Conservation (phyloP, 2,888 invertebrate genomes). For the Orgyia antiqua region DNA sequence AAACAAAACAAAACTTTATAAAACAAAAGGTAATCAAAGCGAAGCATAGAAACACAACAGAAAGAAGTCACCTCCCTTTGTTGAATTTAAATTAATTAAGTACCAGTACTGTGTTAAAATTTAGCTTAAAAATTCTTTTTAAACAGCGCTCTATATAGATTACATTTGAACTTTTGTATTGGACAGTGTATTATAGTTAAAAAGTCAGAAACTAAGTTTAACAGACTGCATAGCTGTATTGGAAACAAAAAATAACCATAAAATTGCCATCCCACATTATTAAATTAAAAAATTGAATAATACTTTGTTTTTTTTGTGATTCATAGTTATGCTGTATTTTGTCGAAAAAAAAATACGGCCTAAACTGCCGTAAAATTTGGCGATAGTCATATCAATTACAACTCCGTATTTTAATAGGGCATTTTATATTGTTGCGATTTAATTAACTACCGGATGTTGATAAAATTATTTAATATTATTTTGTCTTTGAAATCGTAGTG, state of each 20-base stretch:
- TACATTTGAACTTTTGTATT: constrained; percentile 10
- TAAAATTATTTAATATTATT: constrained; percentile 1
- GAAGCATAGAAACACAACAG: constrained; percentile 7
- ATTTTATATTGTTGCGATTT: constrained; percentile 8
- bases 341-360: too few species aligned
- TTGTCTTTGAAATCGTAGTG: neutral
- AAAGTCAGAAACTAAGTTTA: too few species aligned
- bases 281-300: too few species aligned
- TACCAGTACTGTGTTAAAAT: constrained; percentile 34
- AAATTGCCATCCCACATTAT: too few species aligned
- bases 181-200: constrained; percentile 4
- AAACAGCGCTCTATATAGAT: constrained; percentile 24
- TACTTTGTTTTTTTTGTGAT: too few species aligned
- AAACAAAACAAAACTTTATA: constrained; percentile 1
- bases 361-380: too few species aligned
- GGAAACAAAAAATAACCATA: too few species aligned
- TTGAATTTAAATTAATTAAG: constrained; percentile 65
- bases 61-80: constrained; percentile 25
- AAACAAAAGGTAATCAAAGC: constrained; percentile 19
- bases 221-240: too few species aligned
- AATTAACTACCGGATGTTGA: constrained; percentile 8
- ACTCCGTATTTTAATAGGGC: too few species aligned
- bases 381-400: too few species aligned
- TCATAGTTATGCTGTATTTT: too few species aligned
- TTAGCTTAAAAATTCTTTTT: constrained; percentile 36